These are phyloP conservation scores for Lysandra coridon DNA, from an alignment of 2,888 invertebrate species.

Conservation along the genomic window DNA sequence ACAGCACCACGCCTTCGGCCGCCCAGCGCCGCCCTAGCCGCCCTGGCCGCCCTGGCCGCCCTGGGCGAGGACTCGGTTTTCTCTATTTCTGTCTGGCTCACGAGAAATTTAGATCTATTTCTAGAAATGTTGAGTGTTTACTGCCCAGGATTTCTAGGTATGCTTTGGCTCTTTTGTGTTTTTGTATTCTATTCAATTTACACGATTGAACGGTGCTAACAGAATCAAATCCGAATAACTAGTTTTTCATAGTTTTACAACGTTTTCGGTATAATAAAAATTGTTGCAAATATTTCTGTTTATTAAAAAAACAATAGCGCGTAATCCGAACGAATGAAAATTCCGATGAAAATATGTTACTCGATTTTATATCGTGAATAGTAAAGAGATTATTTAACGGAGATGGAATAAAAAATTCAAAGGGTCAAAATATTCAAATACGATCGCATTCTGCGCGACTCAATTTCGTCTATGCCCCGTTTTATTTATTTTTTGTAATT, in stretches of 20 bases:
- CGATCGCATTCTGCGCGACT: conserved; percentile 14
- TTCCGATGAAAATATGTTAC: conserved; percentile 12
- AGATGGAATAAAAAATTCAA: conserved; percentile 31
- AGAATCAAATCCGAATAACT: background rate
- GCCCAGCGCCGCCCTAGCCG: conserved; percentile 24
- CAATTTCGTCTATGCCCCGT: conserved; percentile 26
- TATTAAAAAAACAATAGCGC: conserved; percentile 5
- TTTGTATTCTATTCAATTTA: background rate
- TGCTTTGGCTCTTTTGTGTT: background rate
- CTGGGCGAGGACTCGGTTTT: background rate
- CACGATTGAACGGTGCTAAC: background rate
- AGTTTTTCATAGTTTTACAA: background rate
- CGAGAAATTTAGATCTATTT: conserved; percentile 22
- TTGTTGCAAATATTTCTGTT: background rate
- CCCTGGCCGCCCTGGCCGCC: conserved; percentile 3
- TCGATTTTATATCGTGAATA: conserved; percentile 21
- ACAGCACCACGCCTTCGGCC: conserved; percentile 32
- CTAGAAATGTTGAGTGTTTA: background rate
- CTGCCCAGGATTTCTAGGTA: background rate
- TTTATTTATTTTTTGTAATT: conserved; percentile 28
- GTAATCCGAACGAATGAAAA: conserved; percentile 25
- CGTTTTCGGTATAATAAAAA: background rate
- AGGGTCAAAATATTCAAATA: conserved; percentile 28
- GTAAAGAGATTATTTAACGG: conserved; percentile 28
- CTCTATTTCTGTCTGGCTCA: conserved; percentile 15